Base-by-base conservation (phyloP, 2,113 vertebrate species). In the Microtus montanus region DNA sequence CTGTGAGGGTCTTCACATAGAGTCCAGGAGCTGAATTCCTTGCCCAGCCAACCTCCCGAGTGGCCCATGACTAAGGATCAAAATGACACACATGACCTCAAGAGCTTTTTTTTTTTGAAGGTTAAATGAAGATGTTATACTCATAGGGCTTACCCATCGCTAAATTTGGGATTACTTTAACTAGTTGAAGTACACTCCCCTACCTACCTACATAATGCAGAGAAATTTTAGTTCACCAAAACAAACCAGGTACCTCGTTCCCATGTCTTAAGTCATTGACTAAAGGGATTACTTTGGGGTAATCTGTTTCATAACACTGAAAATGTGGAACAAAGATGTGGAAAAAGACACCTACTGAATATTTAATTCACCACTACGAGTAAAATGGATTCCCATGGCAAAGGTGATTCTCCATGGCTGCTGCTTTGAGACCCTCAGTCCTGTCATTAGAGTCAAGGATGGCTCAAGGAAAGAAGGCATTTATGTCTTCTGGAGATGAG, bases 121-220 rank as follows among this genome's bases (percentile, higher is more conserved):
- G 61, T 95, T 80, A 82, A 73, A 49, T 73, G n/a, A 97, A 97
- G 44, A 87, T 33, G 75, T 83, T 4, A 17, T 10, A 26, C 1
- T n/a, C 54, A 54, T 14, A 52, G 44, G 0, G 9, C 24, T 75
- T 52, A 49, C 20, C 14, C 3, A 4, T 24, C 47, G 44, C n/a
- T 52, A 85, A 74, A 54, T 20, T n/a, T 54, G 47, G 0, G 30
- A 28, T 79, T 35, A 73, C 52, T 24, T 1, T 41, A 54, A 74
- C 73, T 80, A 88, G 90, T 47, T 61, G 28, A 94, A 61, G 28
- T 8, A 0, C 22, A 84, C 3, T 35, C 28, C 52, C 38, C 13
- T 38, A 47, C 33, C 13, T 44, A 47, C 47, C 20, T 71, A 41
- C 12, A 52, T 58, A 58, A 58, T 6, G 19, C 74, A 54, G 30